A percentile compares a stretch with the other conserved stretches of the same genome.
Conservation (phyloP, 2,797 vertebrate species). For the Champsocephalus esox region DNA sequence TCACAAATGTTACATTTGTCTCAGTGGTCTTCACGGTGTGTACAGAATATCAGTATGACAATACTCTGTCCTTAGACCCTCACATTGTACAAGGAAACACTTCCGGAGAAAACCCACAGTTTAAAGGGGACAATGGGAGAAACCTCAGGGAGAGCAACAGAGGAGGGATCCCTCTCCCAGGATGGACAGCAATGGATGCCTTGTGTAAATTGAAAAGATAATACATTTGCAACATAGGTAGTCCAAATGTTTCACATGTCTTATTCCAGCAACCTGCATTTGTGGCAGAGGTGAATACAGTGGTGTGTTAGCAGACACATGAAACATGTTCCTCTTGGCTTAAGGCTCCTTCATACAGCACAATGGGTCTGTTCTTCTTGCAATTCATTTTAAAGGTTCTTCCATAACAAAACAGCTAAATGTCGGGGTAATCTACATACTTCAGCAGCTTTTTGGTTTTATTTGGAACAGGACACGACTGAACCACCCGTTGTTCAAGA, state of each 20-base stretch:
- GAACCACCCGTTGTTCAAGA: conserved; percentile 46
- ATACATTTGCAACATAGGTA: too few species aligned
- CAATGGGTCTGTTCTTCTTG: conserved; percentile 6
- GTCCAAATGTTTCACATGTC: conserved; percentile 34
- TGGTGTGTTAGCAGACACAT: conserved; percentile 33
- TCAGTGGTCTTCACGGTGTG: too few species aligned
- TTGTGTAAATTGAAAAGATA: too few species aligned
- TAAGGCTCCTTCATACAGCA: not conserved
- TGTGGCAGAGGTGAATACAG: conserved; percentile 41
- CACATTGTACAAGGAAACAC: too few species aligned
- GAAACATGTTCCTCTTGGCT: conserved; percentile 37
- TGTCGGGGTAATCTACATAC: conserved; percentile 28
- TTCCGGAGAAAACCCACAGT: too few species aligned
- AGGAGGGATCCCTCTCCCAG: too few species aligned
- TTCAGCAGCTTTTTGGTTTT: conserved; percentile 36
- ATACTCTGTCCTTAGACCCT: too few species aligned
- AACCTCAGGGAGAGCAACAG: too few species aligned
- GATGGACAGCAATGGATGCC: too few species aligned
- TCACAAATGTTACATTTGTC: too few species aligned
- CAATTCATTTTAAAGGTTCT: not conserved
- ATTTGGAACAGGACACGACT: conserved; percentile 50
- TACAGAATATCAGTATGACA: too few species aligned
- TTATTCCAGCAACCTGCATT: conserved; percentile 57
- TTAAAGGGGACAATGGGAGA: too few species aligned
- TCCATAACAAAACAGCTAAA: conserved; percentile 7